Conservation (phyloP, 2,113 vertebrate species). For the Oreocharis arfaki region DNA sequence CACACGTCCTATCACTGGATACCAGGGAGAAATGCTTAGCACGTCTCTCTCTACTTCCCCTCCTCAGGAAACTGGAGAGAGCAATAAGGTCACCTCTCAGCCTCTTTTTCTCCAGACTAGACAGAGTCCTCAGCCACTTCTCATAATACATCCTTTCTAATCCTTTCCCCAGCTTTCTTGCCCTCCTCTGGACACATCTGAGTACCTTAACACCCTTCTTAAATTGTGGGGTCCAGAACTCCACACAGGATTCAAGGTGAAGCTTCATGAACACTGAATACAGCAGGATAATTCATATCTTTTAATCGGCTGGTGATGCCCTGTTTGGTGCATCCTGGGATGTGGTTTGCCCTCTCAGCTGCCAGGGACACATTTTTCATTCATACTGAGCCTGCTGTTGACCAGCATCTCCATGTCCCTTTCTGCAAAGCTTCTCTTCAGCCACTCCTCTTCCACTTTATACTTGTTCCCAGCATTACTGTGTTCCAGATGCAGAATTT, state of each 20-base stretch:
- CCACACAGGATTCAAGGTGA: background rate
- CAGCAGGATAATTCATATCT: background rate
- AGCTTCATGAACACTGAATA: background rate
- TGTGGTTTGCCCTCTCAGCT: background rate
- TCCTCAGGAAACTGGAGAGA: background rate
- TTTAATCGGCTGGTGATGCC: fast-evolving
- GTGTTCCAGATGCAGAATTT: background rate
- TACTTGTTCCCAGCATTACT: fast-evolving
- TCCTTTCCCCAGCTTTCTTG: background rate
- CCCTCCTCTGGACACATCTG: background rate
- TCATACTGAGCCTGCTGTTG: fast-evolving
- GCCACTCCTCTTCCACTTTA: background rate
- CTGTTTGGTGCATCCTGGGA: background rate
- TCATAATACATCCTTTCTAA: background rate
- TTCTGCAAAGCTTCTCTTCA: background rate
- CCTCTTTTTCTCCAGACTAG: background rate
- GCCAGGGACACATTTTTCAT: background rate
- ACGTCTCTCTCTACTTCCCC: background rate
- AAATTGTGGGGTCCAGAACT: background rate
- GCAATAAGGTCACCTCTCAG: background rate
- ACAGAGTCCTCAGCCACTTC: background rate
- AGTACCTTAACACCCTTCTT: background rate
- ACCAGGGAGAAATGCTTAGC: background rate
- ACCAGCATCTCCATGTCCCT: background rate
- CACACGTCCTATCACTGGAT: fast-evolving